A percentile compares a stretch with the other conserved stretches of the same genome.
Conservation (phyloP, 2,113 vertebrate genomes). For the Tenebrosternarchus preto region DNA sequence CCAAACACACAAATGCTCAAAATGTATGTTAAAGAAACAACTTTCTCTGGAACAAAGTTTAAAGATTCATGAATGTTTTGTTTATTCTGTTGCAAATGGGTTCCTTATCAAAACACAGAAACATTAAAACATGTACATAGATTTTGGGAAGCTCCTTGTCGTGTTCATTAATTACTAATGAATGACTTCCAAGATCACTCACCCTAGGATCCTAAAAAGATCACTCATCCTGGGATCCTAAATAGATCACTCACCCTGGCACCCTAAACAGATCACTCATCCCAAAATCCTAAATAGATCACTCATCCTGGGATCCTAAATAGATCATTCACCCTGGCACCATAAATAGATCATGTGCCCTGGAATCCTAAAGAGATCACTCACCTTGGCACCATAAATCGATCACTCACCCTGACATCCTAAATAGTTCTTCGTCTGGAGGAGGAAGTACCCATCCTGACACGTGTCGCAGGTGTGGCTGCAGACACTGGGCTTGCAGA, state of each 20-base stretch:
- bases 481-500: slow-evolving; percentile 83
- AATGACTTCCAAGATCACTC: slow-evolving; percentile 32
- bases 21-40: too few relatives aligned
- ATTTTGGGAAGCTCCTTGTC: neutral
- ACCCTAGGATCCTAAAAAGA: slow-evolving; percentile 94
- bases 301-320: slow-evolving; percentile 84
- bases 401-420: slow-evolving; percentile 84
- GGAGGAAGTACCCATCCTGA: slow-evolving; percentile 81
- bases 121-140: neutral
- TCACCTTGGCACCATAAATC: too few relatives aligned
- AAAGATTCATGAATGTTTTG: neutral
- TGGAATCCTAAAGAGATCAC: too few relatives aligned
- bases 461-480: slow-evolving; percentile 81
- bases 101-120: neutral
- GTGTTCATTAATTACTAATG: slow-evolving; percentile 15
- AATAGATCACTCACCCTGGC: too few relatives aligned
- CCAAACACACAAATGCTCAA: too few relatives aligned
- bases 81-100: neutral
- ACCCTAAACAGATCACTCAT: slow-evolving; percentile 93
- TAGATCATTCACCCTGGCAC: slow-evolving; percentile 91
- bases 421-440: slow-evolving; percentile 84
- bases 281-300: slow-evolving; percentile 91
- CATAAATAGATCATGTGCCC: slow-evolving; percentile 92
- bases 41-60: too few relatives aligned
- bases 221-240: slow-evolving; percentile 82